Conservation (phyloP, 1,140 invertebrate species). For the Sarcophaga peregrina region DNA sequence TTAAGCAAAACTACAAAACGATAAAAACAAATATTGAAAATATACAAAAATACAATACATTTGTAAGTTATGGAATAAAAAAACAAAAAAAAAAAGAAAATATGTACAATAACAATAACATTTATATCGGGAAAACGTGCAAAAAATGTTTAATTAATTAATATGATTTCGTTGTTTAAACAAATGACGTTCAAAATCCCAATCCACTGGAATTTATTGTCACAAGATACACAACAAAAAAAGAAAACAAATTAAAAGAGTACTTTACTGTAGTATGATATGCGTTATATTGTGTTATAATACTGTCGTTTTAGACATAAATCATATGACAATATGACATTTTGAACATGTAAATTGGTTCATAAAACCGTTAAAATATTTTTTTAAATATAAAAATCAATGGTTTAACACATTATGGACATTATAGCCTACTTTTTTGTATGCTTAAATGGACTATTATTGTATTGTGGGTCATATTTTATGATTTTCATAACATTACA, state of each 20-base stretch:
- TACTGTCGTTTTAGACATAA: slow-evolving; percentile 38
- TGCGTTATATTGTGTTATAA: slow-evolving; percentile 26
- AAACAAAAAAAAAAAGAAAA: not conserved
- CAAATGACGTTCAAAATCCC: not conserved
- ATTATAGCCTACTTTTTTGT: too few relatives aligned
- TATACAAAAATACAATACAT: not conserved
- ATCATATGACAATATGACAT: slow-evolving; percentile 36
- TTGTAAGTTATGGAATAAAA: not conserved
- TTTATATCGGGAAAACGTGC: slow-evolving; percentile 16
- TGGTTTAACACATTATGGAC: too few relatives aligned
- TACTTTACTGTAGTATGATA: not conserved
- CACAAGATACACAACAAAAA: not conserved
- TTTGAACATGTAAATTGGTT: slow-evolving; percentile 32
- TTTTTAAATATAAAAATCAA: too few relatives aligned
- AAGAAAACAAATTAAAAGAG: not conserved
- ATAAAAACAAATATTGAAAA: not conserved
- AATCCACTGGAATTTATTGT: not conserved
- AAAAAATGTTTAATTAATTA: slow-evolving; percentile 32
- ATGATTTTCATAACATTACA: too few relatives aligned
- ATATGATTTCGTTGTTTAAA: not conserved
- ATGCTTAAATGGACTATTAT: too few relatives aligned
- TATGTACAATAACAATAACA: too few relatives aligned
- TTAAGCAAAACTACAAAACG: slow-evolving; percentile 31
- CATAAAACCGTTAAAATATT: slow-evolving; percentile 26
- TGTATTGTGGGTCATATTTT: too few relatives aligned